Conservation (phyloP, 2,888 invertebrate genomes). For the Copidosoma aretas region DNA sequence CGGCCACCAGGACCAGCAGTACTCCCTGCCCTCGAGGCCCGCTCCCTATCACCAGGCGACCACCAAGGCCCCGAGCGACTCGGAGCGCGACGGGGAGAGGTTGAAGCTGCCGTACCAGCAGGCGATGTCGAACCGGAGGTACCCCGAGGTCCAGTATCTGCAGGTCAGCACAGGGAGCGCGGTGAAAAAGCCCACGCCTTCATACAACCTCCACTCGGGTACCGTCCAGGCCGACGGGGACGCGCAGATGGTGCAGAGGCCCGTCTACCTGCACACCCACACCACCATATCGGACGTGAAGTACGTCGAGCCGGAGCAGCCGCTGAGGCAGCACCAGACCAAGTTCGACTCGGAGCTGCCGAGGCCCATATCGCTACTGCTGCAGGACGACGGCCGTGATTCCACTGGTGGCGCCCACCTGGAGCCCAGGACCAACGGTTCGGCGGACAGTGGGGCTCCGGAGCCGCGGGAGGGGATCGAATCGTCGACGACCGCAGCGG, state of each 20-base stretch:
- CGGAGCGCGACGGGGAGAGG: too few relatives aligned
- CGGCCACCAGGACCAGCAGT: slow-evolving; percentile 6
- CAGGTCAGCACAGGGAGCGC: too few relatives aligned
- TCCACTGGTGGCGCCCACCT: background rate
- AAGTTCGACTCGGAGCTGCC: slow-evolving; percentile 14
- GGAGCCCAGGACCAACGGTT: too few relatives aligned
- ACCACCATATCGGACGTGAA: slow-evolving; percentile 20
- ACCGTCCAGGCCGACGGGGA: background rate
- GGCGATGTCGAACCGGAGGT: too few relatives aligned
- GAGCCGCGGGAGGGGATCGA: too few relatives aligned
- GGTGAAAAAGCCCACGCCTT: too few relatives aligned
- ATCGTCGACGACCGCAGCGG: too few relatives aligned
- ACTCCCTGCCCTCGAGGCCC: background rate
- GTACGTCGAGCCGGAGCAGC: background rate
- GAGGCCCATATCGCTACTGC: slow-evolving; percentile 4
- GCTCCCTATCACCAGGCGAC: background rate
- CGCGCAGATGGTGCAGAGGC: background rate
- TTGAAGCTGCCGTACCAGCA: background rate
- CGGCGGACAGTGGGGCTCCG: too few relatives aligned
- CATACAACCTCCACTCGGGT: background rate
- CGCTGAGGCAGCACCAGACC: background rate
- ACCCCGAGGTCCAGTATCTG: too few relatives aligned
- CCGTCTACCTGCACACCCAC: slow-evolving; percentile 24
- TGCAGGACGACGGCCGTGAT: slow-evolving; percentile 24
- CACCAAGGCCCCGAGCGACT: slow-evolving; percentile 6